Percentiles rank a stretch among this genome's conserved stretches.
Evolutionary conservation across 2,797 vertebrate genomes (phyloP).

Genomic region (Melanotaenia maccullochi): DNA sequence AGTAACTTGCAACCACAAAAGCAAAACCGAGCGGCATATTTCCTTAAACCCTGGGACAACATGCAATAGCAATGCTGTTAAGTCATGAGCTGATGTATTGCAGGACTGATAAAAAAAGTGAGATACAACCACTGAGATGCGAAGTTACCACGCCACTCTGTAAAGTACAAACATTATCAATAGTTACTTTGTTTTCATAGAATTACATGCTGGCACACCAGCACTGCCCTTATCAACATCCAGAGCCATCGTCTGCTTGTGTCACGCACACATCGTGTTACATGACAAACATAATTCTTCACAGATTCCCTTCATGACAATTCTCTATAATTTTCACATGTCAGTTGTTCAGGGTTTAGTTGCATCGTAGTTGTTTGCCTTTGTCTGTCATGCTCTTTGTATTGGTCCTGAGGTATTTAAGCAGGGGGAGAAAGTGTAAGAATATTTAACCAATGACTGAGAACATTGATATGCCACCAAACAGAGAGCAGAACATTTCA

Average conservation of each 20-base stretch:
- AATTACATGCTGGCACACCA: constrained; percentile 65
- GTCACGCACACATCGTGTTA: constrained; percentile 56
- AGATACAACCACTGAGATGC: constrained; percentile 9
- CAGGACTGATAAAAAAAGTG: constrained; percentile 20
- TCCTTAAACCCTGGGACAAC: constrained; percentile 33
- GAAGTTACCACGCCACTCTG: constrained; percentile 17
- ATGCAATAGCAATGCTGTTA: constrained; percentile 17
- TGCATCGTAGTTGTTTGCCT: neutral
- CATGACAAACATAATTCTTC: constrained; percentile 10
- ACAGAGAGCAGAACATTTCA: constrained; percentile 38
- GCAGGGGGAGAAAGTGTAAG: constrained; percentile 26
- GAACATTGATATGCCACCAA: constrained; percentile 47
- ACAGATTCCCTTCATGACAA: neutral
- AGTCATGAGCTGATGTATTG: constrained; percentile 8
- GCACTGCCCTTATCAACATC: constrained; percentile 70
- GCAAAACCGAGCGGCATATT: constrained; percentile 9
- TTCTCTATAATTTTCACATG: neutral
- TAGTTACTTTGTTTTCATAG: constrained; percentile 68
- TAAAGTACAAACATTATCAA: constrained; percentile 47
- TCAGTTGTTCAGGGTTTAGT: neutral
- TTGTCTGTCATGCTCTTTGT: neutral
- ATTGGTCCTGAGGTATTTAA: constrained; percentile 4
- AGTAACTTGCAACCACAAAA: constrained; percentile 20
- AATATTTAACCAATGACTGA: constrained; percentile 48
- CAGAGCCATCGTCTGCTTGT: constrained; percentile 38